These are phyloP conservation scores for Charina bottae DNA, from an alignment of 2,113 vertebrate species.

Conservation along the genomic window DNA sequence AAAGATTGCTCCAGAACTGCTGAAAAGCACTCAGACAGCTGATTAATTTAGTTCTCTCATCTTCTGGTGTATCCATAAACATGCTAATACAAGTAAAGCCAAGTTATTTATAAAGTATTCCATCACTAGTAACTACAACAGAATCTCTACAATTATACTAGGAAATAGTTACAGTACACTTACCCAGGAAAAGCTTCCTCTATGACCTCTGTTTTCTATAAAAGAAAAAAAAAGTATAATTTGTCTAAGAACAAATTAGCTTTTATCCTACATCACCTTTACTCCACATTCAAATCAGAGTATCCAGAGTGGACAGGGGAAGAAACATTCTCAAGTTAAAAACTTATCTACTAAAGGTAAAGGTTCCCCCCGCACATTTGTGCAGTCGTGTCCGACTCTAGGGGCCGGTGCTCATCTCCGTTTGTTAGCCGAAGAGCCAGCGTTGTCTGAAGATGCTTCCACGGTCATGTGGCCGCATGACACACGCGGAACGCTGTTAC, in stretches of 20 bases:
- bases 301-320: not conserved
- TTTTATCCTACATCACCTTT: not conserved
- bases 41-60: conserved; percentile 93
- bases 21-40: conserved; percentile 94
- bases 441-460: no score
- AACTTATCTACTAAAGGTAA: not conserved
- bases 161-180: conserved; percentile 54
- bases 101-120: conserved; percentile 5
- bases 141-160: not conserved
- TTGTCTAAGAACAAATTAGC: not conserved
- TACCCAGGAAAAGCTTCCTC: conserved; percentile 98
- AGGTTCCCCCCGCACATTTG: no score
- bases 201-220: conserved; percentile 96
- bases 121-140: conserved; percentile 17
- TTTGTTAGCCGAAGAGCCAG: no score
- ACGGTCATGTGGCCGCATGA: no score
- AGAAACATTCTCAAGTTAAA: not conserved
- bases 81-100: conserved; percentile 78
- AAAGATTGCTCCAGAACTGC: conserved; percentile 92
- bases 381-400: no score
- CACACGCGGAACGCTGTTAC: no score
- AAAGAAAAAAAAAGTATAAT: conserved; percentile 19
- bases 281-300: not conserved
- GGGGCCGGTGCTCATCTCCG: no score
- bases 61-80: conserved; percentile 97